A percentile compares a stretch with the other conserved stretches of the same genome.
These are phyloP conservation scores for Pegoplata infirma DNA, from an alignment of 2,888 invertebrate genomes.

Conservation along the genomic window DNA sequence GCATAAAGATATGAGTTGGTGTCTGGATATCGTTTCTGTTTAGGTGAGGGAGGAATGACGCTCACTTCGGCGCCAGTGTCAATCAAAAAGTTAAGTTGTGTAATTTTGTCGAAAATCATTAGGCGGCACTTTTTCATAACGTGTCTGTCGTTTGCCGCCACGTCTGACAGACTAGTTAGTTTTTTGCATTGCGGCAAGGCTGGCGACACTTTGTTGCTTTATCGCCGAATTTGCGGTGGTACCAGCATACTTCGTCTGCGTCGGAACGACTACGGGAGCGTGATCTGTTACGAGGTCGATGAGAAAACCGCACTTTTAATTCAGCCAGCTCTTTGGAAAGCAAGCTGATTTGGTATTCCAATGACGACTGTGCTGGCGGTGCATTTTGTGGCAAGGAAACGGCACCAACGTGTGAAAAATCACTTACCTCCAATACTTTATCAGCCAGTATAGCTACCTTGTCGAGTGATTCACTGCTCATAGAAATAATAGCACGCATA, in stretches of 20 bases:
- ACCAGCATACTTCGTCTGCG: slow-evolving; percentile 50
- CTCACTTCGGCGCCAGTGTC: slow-evolving; percentile 59
- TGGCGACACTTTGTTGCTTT: slow-evolving; percentile 50
- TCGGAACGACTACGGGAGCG: neutral
- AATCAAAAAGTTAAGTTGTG: slow-evolving; percentile 36
- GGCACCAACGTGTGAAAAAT: too few species aligned
- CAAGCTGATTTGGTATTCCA: neutral
- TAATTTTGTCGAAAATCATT: slow-evolving; percentile 2
- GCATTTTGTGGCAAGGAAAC: too few species aligned
- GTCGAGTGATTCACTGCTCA: too few species aligned
- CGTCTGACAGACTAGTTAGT: slow-evolving; percentile 6
- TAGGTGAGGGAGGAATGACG: slow-evolving; percentile 44
- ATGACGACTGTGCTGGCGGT: neutral
- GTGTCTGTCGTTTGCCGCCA: neutral
- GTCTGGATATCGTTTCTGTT: slow-evolving; percentile 2
- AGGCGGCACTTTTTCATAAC: neutral
- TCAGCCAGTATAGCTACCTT: too few species aligned
- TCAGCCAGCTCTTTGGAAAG: neutral
- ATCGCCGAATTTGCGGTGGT: slow-evolving; percentile 49
- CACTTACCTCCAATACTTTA: too few species aligned
- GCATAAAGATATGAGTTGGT: neutral
- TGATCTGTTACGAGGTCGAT: neutral
- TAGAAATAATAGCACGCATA: too few species aligned
- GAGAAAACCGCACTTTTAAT: neutral
- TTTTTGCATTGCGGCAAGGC: slow-evolving; percentile 28